Evolutionary conservation across 1,140 invertebrate species (phyloP).

Genomic region (Caenorhabditis latens): DNA sequence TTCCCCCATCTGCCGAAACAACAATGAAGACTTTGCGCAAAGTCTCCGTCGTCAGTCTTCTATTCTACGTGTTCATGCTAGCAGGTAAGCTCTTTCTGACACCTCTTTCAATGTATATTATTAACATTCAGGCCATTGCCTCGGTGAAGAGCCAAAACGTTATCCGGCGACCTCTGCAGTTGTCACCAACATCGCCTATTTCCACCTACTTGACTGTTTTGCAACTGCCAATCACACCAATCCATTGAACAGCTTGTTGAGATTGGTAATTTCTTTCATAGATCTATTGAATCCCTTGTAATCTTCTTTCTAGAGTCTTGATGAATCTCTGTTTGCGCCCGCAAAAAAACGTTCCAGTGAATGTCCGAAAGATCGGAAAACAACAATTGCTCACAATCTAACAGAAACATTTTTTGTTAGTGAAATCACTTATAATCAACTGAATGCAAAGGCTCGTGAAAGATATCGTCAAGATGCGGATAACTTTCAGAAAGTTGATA

Average conservation of each 20-base stretch:
- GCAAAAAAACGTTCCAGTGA: background rate
- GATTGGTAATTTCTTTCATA: background rate
- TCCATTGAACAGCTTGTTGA: conserved; percentile 13
- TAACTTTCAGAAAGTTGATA: background rate
- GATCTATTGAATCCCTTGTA: background rate
- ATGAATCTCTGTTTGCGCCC: background rate
- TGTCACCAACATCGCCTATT: conserved; percentile 5
- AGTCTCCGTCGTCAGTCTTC: background rate
- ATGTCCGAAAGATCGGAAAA: background rate
- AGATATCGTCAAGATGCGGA: conserved; percentile 1
- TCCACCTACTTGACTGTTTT: background rate
- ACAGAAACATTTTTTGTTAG: conserved; percentile 5
- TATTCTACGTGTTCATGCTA: background rate
- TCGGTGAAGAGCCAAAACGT: background rate
- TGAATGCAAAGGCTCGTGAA: background rate
- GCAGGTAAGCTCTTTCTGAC: background rate
- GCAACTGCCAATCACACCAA: background rate
- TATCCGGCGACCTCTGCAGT: background rate
- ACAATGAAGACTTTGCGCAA: conserved; percentile 1
- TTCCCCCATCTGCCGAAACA: background rate
- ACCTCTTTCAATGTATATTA: background rate
- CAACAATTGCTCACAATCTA: background rate
- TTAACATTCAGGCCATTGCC: background rate
- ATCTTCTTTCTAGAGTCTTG: background rate
- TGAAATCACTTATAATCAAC: background rate